Percentiles rank a stretch among this genome's conserved stretches.
Conservation (phyloP, 2,888 invertebrate genomes). For the Rhagophthalmus giganteus region DNA sequence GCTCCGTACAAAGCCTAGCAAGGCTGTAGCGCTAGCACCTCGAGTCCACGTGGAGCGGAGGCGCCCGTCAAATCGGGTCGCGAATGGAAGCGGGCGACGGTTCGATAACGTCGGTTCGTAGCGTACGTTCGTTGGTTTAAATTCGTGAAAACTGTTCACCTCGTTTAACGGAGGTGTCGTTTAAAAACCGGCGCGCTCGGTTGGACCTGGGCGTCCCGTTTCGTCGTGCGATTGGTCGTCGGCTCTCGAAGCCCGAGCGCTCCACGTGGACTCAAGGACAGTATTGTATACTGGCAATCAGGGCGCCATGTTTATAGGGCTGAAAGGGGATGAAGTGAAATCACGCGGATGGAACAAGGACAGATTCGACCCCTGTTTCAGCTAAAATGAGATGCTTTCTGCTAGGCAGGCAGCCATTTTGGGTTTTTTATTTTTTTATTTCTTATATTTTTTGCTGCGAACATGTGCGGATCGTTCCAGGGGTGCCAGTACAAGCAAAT, state of each 20-base stretch:
- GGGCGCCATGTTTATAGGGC: constrained; percentile 60
- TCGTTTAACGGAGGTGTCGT: constrained; percentile 51
- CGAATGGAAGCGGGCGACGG: no score
- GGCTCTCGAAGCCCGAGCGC: constrained; percentile 34
- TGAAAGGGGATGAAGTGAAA: constrained; percentile 57
- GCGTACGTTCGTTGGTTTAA: constrained; percentile 36
- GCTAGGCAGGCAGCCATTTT: constrained; percentile 72
- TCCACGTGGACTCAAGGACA: constrained; percentile 54
- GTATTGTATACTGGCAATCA: constrained; percentile 59
- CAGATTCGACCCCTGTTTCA: constrained; percentile 56
- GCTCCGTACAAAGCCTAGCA: constrained; percentile 55
- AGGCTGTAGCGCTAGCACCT: constrained; percentile 55
- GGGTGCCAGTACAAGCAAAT: constrained; percentile 54
- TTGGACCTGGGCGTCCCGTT: constrained; percentile 4
- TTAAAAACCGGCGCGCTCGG: constrained; percentile 11
- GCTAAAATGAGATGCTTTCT: constrained; percentile 59
- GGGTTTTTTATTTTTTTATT: constrained; percentile 66
- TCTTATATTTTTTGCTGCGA: constrained; percentile 56
- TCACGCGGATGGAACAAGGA: constrained; percentile 58
- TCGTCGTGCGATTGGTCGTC: constrained; percentile 35
- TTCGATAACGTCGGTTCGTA: constrained; percentile 47
- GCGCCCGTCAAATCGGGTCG: constrained; percentile 42
- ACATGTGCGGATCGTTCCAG: constrained; percentile 56
- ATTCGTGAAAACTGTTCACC: constrained; percentile 38
- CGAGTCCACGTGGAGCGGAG: constrained; percentile 55